phyloP scores from a whole-genome alignment of 2,113 vertebrate species.

The Zosterops pallidus region DNA sequence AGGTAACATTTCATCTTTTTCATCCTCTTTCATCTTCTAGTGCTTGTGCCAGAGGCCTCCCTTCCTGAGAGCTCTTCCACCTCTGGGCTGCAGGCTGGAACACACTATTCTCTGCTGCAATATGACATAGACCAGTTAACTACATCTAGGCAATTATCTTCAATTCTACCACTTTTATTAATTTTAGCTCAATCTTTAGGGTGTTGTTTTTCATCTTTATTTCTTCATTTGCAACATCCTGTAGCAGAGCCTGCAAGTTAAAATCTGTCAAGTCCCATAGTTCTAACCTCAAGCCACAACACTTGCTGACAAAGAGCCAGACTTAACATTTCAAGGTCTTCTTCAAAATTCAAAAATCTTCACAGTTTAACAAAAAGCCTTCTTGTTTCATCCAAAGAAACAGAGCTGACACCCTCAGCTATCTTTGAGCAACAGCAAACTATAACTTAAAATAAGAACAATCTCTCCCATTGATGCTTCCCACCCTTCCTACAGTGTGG shows the following conservation, averaged over 20 bases:
- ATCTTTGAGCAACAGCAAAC: slow-evolving; percentile 5
- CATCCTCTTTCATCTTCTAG: background rate
- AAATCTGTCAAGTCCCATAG: slow-evolving; percentile 18
- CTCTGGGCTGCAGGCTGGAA: background rate
- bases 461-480: background rate
- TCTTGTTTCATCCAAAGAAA: background rate
- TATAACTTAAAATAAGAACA: slow-evolving; percentile 29
- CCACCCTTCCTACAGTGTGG: background rate
- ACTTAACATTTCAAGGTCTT: slow-evolving; percentile 27
- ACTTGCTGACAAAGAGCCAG: slow-evolving; percentile 21
- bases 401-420: slow-evolving; percentile 16
- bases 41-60: background rate
- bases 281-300: slow-evolving; percentile 44
- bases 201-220: slow-evolving; percentile 8
- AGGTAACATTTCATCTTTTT: background rate
- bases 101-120: background rate
- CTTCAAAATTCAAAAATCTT: slow-evolving; percentile 20
- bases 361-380: slow-evolving; percentile 5
- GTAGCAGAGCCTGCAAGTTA: slow-evolving; percentile 22
- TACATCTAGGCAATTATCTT: background rate
- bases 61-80: background rate
- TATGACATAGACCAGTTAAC: background rate
- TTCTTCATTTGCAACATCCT: slow-evolving; percentile 17
- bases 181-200: slow-evolving; percentile 8
- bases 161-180: background rate